Percentiles rank a stretch among this genome's conserved stretches.
Evolutionary conservation across 1,140 invertebrate species (phyloP).

Genomic region (Achatina immaculata): DNA sequence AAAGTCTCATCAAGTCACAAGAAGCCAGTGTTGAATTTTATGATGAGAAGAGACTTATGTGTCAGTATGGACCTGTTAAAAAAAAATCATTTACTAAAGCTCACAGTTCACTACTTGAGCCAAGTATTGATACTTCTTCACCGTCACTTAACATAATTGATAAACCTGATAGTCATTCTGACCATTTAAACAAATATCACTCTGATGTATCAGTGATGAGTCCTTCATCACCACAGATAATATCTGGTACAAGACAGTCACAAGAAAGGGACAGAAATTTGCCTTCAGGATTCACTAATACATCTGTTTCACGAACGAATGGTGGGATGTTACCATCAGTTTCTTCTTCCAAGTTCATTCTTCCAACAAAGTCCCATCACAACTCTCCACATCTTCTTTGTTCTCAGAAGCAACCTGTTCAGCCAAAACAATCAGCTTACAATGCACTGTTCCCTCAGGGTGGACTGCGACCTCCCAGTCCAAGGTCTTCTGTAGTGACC

Average conservation of each 20-base stretch:
- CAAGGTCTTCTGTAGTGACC: not conserved
- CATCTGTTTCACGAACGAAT: not conserved
- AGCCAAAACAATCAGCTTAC: conserved; percentile 16
- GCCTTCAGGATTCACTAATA: not conserved
- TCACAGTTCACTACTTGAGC: not conserved
- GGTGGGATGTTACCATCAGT: not conserved
- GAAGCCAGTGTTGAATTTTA: conserved; percentile 40
- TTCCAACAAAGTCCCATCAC: not conserved
- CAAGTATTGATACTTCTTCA: not conserved
- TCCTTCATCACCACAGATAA: not conserved
- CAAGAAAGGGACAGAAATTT: not conserved
- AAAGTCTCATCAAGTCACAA: conserved; percentile 52
- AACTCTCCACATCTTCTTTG: not conserved
- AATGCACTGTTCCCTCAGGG: conserved; percentile 28
- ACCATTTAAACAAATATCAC: not conserved
- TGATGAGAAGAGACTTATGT: not conserved
- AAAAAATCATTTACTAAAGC: conserved; percentile 6
- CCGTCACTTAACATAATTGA: not conserved
- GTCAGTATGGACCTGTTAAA: not conserved
- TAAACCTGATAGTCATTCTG: not conserved
- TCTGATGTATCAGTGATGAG: not conserved
- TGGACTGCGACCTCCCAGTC: conserved; percentile 22
- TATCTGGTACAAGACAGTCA: not conserved
- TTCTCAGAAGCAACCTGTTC: not conserved
- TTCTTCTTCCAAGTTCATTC: not conserved